Base-by-base conservation (phyloP, 2,888 invertebrate species). In the Poecilus cupreus region DNA sequence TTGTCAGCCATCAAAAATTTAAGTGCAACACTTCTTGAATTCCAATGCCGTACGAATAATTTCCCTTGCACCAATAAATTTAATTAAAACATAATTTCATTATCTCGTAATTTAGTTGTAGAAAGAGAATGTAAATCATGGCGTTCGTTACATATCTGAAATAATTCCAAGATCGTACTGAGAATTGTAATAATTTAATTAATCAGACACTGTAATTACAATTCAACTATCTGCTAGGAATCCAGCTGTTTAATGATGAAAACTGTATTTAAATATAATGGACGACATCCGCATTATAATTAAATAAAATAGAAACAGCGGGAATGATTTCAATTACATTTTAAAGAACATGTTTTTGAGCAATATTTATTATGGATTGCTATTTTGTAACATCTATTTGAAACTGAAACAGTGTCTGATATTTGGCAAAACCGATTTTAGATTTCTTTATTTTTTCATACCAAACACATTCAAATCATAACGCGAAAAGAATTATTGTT, bases 41-140 rank as follows among this genome's bases (percentile, higher is more conserved):
- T 49, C 49, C 8, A 13, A 18, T 18, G 11, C 13, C 18, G 2
- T 49, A 8, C 16, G 18, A 18, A 49, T 49, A 6, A 49, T 49
- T 32, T 32, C 32, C 32, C 4, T 32, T 32, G 32, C 32, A n/a
- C n/a, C n/a, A 0, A 3, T 32, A 32, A 8, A 46, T 20, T 54
- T 54, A 54, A 54, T 54, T 54, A 54, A 54, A 54, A 20, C 54
- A 20, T 54, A 54, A 54, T 18, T 54, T 54, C 10, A 54, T 54
- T 54, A 54, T 20, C 11, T 54, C 20, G 20, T 54, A 54, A 16
- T 54, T 51, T 18, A 51, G 16, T 49, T 13, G n/a, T n/a, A 3
- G 49, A 54, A 32, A 22, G 22, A 18, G 10, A 10, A 20, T 54
- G 46, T n/a, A 54, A 54, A 54, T 54, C 8, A 54, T 54, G 2